A percentile compares a stretch with the other conserved stretches of the same genome.
phyloP scores from a whole-genome alignment of 2,797 vertebrate species.

The Sebastes paucispinis region DNA sequence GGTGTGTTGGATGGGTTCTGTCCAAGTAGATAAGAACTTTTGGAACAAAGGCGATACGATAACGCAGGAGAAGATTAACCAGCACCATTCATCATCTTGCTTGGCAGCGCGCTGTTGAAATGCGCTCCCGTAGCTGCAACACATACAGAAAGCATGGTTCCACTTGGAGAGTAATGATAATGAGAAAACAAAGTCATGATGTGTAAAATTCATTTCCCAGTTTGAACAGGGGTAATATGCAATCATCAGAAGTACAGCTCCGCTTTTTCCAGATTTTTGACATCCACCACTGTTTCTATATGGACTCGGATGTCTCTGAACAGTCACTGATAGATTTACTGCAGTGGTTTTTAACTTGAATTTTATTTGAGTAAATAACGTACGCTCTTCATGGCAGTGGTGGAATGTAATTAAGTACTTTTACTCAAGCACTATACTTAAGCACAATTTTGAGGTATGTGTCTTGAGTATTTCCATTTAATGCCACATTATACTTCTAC shows the following conservation, averaged over 20 bases:
- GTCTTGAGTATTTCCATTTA: too few relatives aligned
- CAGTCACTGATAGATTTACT: not conserved
- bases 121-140: constrained; percentile 8
- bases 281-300: not conserved
- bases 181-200: constrained; percentile 54
- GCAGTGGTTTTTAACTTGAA: not conserved
- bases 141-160: constrained; percentile 37
- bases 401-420: too few relatives aligned
- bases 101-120: constrained; percentile 35
- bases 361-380: not conserved
- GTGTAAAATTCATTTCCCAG: constrained; percentile 51
- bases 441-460: too few relatives aligned
- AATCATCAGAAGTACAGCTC: constrained; percentile 18
- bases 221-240: constrained; percentile 37
- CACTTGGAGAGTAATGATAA: constrained; percentile 63
- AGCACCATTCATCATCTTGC: constrained; percentile 62
- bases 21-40: constrained; percentile 48
- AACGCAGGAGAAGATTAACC: constrained; percentile 46
- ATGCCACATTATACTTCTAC: too few relatives aligned
- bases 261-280: not conserved
- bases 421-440: too few relatives aligned
- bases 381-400: not conserved
- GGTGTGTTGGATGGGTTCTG: constrained; percentile 8
- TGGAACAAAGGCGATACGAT: constrained; percentile 38
- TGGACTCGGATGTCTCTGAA: not conserved